phyloP scores from a whole-genome alignment of 2,113 vertebrate genomes.

The Lynx canadensis region DNA sequence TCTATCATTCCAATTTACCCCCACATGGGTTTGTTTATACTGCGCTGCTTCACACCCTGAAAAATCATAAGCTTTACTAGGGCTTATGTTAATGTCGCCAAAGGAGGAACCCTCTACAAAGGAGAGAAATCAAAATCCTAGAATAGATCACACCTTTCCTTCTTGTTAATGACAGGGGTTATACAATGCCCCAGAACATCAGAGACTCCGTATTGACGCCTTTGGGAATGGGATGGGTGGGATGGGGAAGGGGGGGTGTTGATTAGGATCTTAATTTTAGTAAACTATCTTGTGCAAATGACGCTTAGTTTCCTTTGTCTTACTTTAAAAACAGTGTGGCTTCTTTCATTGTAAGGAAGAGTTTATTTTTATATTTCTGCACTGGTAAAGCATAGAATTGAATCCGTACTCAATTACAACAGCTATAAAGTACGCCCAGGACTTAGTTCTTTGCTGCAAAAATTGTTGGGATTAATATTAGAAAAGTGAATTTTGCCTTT shows the following conservation, averaged over 20 bases:
- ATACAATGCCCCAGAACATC: background rate
- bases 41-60: background rate
- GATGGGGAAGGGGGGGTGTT: background rate
- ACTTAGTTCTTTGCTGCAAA: background rate
- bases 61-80: background rate
- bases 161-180: background rate
- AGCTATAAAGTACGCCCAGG: background rate
- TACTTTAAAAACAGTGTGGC: slow-evolving; percentile 4
- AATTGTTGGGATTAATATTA: background rate
- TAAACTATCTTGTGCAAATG: background rate
- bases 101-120: background rate
- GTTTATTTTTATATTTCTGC: background rate
- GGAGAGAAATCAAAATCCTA: background rate
- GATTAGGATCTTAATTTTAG: background rate
- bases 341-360: slow-evolving; percentile 34
- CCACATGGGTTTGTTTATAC: background rate
- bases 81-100: background rate
- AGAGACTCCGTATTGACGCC: background rate
- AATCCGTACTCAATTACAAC: background rate
- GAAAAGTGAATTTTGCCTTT: slow-evolving; percentile 31
- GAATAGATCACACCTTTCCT: background rate
- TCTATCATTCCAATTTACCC: background rate
- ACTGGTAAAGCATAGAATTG: background rate
- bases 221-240: background rate
- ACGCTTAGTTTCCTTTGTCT: background rate